These are phyloP conservation scores for Corynorhinus townsendii DNA, from an alignment of 2,113 vertebrate species.

Conservation along the genomic window DNA sequence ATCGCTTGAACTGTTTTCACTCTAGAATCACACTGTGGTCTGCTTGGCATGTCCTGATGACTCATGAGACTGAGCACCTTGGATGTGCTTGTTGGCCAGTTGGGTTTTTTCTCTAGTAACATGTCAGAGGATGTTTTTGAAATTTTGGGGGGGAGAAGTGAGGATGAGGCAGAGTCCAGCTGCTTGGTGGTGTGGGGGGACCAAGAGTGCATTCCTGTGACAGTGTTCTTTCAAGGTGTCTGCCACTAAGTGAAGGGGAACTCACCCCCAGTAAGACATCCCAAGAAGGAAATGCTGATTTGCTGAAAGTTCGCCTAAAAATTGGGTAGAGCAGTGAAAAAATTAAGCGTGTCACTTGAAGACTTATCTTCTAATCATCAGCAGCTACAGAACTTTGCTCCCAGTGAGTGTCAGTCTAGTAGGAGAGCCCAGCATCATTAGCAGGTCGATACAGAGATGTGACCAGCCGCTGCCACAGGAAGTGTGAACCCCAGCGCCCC, in stretches of 20 bases:
- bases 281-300: neutral
- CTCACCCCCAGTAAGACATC: neutral
- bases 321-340: neutral
- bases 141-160: neutral
- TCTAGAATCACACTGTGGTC: neutral
- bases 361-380: slow-evolving; percentile 46
- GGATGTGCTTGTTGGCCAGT: neutral
- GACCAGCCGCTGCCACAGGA: slow-evolving; percentile 17
- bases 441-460: neutral
- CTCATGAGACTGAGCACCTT: neutral
- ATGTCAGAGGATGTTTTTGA: neutral
- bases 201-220: neutral
- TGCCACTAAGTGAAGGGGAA: neutral
- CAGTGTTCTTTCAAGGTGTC: neutral
- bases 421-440: neutral
- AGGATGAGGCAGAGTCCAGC: neutral
- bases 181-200: neutral
- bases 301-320: neutral
- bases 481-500: neutral
- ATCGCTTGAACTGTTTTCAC: neutral
- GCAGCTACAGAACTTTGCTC: neutral
- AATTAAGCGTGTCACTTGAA: neutral
- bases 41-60: neutral
- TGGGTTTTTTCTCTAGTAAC: neutral
- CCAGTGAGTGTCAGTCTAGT: neutral